Base-by-base conservation (phyloP, 2,888 invertebrate genomes). In the Notocelia uddmanniana region DNA sequence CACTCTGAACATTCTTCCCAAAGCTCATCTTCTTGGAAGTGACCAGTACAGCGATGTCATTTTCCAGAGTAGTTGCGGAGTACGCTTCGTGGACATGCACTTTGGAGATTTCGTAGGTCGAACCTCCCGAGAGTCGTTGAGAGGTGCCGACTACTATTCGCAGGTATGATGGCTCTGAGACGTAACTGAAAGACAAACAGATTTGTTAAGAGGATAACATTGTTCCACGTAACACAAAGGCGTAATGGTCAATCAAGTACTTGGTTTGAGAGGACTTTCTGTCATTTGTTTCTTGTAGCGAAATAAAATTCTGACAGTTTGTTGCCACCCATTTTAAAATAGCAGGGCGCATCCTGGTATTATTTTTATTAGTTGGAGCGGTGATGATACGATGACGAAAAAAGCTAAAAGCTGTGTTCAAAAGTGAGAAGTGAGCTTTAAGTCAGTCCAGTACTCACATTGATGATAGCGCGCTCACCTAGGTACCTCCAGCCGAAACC, bases 361-460 rank as follows among this genome's bases (percentile, higher is more conserved):
- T 31, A 9, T 34, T 34, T 34, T 34, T 8, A 34, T 9, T 1
- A 9, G 34, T 9, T 34, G 0, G 34, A 34, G 34, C 34, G 9
- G 9, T 3, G 41, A 15, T 15, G 13, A 13, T 41, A 41, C 0
- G 15, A 41, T 41, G 3, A 10, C 41, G 41, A 15, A 41, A 13
- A 41, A 3, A 41, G 15, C 3, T 41, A 15, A 1, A 3, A 10
- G n/a, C n/a, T n/a, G n/a, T n/a, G n/a, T n/a, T n/a, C n/a, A n/a
- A n/a, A 41, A 77, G 73, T 60, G 83, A 86, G 75, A 94, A 94
- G 75, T 94, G 94, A 10, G 88, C 94, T 60, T 94, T 94, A 41
- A n/a, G 92, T 90, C n/a, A 93, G 77, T n/a, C 89, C 71, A 3
- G 85, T 83, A 62, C 77, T 83, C 5, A 76, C 67, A 8, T 80